These are phyloP conservation scores for Cygnus buccinator DNA, from an alignment of 2,113 vertebrate genomes.

Conservation along the genomic window DNA sequence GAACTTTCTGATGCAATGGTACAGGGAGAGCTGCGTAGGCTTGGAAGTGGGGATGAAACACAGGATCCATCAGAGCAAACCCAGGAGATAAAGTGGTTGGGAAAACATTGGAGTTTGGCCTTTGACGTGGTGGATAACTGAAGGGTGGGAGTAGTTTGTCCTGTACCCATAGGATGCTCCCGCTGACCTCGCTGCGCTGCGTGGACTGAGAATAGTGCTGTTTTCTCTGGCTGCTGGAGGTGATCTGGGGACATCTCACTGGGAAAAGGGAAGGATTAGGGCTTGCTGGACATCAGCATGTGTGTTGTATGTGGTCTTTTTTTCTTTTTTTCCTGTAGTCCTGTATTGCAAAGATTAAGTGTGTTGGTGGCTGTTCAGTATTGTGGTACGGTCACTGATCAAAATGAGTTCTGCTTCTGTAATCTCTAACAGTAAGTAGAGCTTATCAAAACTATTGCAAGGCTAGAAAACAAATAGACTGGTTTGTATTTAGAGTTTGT, in stretches of 20 bases:
- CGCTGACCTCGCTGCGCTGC: background rate
- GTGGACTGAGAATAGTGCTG: fast-evolving
- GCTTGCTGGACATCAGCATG: background rate
- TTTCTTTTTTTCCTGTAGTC: background rate
- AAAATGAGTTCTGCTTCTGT: background rate
- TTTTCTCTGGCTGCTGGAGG: background rate
- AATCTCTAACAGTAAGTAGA: background rate
- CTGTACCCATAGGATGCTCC: background rate
- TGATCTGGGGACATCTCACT: background rate
- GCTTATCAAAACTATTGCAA: background rate
- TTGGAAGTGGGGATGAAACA: background rate
- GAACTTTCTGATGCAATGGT: background rate
- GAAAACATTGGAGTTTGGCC: background rate
- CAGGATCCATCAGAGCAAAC: background rate
- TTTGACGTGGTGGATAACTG: background rate
- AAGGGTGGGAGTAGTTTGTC: background rate
- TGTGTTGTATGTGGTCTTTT: background rate
- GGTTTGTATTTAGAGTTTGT: background rate
- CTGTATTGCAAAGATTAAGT: background rate
- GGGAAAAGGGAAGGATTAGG: background rate
- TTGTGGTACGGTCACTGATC: background rate
- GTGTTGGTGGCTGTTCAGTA: background rate
- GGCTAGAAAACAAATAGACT: background rate
- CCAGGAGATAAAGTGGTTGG: background rate
- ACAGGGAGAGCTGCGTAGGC: background rate